A percentile compares a stretch with the other conserved stretches of the same genome.
Evolutionary conservation across 2,113 vertebrate genomes (phyloP).

Genomic region (Actenoides lindsayi): DNA sequence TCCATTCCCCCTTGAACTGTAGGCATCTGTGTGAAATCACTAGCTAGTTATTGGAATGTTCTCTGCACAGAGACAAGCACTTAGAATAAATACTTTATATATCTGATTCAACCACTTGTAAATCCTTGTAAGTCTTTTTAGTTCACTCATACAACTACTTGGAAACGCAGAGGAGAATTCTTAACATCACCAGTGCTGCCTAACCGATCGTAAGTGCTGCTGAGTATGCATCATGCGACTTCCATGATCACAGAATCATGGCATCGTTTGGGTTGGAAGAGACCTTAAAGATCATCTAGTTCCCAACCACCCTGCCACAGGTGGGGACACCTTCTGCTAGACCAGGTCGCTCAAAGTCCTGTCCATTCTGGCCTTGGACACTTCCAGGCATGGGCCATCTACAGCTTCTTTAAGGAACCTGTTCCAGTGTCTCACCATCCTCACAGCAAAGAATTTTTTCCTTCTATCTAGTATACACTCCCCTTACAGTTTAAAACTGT

Average conservation of each 20-base stretch:
- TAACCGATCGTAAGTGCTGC: neutral
- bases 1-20: neutral
- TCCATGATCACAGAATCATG: neutral
- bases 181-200: neutral
- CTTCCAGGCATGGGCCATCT: neutral
- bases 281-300: neutral
- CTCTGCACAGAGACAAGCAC: neutral
- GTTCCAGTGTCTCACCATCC: neutral
- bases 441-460: neutral
- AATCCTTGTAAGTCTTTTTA: accelerated
- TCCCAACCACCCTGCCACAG: neutral
- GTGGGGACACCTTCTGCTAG: neutral
- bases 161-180: neutral
- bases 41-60: neutral
- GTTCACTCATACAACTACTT: neutral
- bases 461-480: neutral
- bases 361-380: neutral
- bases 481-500: neutral
- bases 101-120: neutral
- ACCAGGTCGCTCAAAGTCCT: neutral
- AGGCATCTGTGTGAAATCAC: neutral
- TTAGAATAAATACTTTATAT: neutral
- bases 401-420: neutral
- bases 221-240: neutral
- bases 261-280: neutral